Evolutionary conservation across 2,888 invertebrate species (phyloP), one percentile per base, ranked within the genome.

Genomic region (Nemoura dubitans): DNA sequence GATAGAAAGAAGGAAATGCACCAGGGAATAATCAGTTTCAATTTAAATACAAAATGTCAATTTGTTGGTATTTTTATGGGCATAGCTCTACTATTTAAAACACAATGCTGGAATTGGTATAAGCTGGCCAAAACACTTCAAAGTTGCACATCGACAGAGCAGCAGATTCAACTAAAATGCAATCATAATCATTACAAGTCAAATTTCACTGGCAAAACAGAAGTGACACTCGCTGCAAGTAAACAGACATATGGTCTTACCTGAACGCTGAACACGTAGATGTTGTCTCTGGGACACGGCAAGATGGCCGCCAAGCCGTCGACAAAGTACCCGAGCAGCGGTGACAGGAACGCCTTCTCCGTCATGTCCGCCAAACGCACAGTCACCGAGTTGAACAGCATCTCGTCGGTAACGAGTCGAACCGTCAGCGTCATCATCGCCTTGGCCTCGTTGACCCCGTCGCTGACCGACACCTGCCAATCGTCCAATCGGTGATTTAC

Each of bases 311-410:
- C 97, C 78, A 99, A 92, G 0, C 97, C 98, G 89, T 98, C 98
- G 0, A 97, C 92, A 90, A 99, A 98, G 92, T 96, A 97, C 21
- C 95, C 95, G 21, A 98, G 92, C 16, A 98, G 91, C 0, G 98
- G 98, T 0, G 98, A 98, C 0, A 99, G 93, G 91, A 99, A 98
- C 2, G 96, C 96, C 89, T 97, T 96, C 84, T 97, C 96, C 0
- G 97, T 98, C 97, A 98, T 98, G 90, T 98, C 97, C 90, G 97
- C 96, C 26, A 99, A 92, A 0, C 98, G 94, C 0, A 99, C 96
- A 0, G 98, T 98, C 77, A 99, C 97, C 0, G 98, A 98, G 91
- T 98, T 98, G 90, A 96, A 95, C 0, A 99, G 92, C 97, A 99
- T 98, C 89, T 98, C 96, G 90, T 98, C 97, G 0, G 98, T 98